These are phyloP conservation scores for Corythornis cristatus DNA, from an alignment of 2,113 vertebrate species.

Conservation along the genomic window DNA sequence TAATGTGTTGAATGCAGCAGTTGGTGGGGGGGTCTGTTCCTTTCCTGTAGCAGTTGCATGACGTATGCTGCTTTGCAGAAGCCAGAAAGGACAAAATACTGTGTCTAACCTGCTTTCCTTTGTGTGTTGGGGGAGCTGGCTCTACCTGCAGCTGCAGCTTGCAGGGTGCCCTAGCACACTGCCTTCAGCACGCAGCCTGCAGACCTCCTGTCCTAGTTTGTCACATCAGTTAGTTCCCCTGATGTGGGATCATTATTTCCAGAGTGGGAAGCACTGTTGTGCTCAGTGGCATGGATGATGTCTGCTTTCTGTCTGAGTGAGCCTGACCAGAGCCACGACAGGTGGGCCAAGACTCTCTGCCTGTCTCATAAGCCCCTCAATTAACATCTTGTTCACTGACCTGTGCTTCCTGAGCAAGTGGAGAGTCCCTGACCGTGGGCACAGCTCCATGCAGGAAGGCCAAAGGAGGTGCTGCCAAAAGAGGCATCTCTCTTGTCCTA, in stretches of 20 bases:
- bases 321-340: not conserved
- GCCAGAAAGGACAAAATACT: not conserved
- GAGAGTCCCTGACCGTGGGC: not conserved
- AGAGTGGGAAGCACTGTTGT: not conserved
- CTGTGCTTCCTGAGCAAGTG: not conserved
- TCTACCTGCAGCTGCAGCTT: not conserved
- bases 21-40: not conserved
- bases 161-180: not conserved
- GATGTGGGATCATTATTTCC: not conserved
- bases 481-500: not conserved
- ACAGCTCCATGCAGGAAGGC: not conserved
- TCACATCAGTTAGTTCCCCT: not conserved
- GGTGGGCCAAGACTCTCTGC: not conserved
- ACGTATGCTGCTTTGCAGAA: not conserved
- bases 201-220: not conserved
- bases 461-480: not conserved
- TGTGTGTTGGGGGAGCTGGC: not conserved
- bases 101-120: not conserved
- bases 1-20: not conserved
- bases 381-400: not conserved
- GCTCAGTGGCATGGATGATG: not conserved
- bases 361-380: accelerated
- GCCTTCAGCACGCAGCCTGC: accelerated
- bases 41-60: not conserved
- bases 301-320: not conserved